Evolutionary conservation across 2,797 vertebrate genomes (phyloP).

Genomic region (Pygocentrus nattereri): DNA sequence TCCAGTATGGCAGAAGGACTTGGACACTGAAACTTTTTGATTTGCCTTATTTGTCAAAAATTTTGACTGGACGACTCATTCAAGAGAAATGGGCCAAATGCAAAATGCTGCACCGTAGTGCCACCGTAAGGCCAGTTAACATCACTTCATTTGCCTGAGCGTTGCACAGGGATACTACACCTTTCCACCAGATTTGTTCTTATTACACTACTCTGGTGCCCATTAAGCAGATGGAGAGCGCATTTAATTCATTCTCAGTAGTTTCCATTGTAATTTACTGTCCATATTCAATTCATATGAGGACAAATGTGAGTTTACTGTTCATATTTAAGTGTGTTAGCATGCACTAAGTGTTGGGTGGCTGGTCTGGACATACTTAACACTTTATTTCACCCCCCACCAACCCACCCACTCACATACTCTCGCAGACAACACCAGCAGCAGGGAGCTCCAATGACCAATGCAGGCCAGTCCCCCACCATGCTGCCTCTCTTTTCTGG

Average conservation of each 20-base stretch:
- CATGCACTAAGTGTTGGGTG: background rate
- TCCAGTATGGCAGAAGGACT: too few relatives aligned
- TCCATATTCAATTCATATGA: background rate
- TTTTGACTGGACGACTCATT: too few relatives aligned
- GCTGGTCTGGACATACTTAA: constrained; percentile 10
- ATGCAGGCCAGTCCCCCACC: constrained; percentile 8
- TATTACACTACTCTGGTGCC: background rate
- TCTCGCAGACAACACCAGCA: constrained; percentile 24
- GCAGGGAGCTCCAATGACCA: constrained; percentile 24
- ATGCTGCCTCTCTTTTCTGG: constrained; percentile 28
- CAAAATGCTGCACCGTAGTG: background rate
- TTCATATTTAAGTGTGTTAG: background rate
- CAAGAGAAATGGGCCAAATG: background rate
- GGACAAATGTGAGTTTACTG: background rate
- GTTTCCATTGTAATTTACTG: too few relatives aligned
- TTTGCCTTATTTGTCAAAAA: too few relatives aligned
- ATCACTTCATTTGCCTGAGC: background rate
- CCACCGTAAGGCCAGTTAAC: background rate
- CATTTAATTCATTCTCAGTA: too few relatives aligned
- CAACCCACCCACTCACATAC: constrained; percentile 41
- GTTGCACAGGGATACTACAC: background rate
- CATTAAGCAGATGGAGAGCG: too few relatives aligned
- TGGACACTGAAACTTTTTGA: too few relatives aligned
- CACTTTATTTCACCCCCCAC: constrained; percentile 3
- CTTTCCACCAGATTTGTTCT: background rate